A percentile compares a stretch with the other conserved stretches of the same genome.
These are phyloP conservation scores for Passer domesticus DNA, from an alignment of 2,113 vertebrate species.

Conservation along the genomic window DNA sequence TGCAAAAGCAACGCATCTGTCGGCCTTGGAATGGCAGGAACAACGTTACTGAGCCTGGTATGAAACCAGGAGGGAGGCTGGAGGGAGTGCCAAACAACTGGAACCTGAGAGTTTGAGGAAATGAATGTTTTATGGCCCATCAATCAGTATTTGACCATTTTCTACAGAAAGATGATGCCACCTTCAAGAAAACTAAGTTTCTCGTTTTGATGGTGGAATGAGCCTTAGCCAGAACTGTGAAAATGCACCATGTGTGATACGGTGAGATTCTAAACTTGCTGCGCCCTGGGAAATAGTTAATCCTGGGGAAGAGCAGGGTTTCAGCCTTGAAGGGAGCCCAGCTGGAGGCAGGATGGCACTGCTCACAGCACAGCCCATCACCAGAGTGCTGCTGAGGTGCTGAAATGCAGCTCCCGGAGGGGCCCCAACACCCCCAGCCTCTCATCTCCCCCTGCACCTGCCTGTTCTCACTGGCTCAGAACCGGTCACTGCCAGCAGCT, in stretches of 20 bases:
- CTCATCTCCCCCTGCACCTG: background rate
- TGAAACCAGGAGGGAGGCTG: background rate
- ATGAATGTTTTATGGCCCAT: conserved; percentile 9
- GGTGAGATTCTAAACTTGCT: background rate
- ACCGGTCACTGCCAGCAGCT: background rate
- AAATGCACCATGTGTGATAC: background rate
- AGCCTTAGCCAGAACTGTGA: background rate
- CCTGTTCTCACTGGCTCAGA: fast-evolving
- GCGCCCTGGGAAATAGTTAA: background rate
- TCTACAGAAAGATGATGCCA: background rate
- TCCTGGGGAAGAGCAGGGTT: background rate
- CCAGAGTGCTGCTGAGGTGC: fast-evolving
- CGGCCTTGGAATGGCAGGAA: background rate
- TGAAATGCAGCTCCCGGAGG: background rate
- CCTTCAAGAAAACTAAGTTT: background rate
- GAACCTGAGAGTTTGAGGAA: conserved; percentile 17
- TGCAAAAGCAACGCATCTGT: background rate
- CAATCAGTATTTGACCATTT: background rate
- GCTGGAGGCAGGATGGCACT: background rate
- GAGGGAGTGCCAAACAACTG: background rate
- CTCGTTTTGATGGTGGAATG: background rate
- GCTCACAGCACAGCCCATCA: fast-evolving
- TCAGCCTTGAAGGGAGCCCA: background rate
- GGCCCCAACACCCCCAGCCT: background rate
- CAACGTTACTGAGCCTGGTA: background rate